Percentiles rank a stretch among this genome's conserved stretches.
phyloP scores from a whole-genome alignment of 2,113 vertebrate genomes.

The Ameiurus melas region DNA sequence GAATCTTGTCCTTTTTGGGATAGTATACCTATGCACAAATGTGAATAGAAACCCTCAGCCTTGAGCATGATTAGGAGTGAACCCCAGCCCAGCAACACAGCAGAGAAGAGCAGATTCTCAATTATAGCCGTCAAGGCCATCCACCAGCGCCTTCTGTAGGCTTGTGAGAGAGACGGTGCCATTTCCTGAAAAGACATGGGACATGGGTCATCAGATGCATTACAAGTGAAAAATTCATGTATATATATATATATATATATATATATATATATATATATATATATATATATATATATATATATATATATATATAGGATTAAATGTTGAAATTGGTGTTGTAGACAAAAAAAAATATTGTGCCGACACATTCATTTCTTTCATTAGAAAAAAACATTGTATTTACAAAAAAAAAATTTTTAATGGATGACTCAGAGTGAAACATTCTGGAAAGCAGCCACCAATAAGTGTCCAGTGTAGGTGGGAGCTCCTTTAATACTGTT shows the following conservation, averaged over 20 bases:
- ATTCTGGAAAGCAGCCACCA: too few species aligned
- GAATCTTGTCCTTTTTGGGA: not conserved
- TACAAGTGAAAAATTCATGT: not conserved
- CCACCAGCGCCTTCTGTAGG: conserved; percentile 83
- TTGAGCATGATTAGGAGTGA: conserved; percentile 89
- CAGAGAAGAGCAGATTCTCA: conserved; percentile 86
- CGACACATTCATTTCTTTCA: too few species aligned
- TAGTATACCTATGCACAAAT: conserved; percentile 71
- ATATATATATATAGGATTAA: too few species aligned
- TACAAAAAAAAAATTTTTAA: too few species aligned
- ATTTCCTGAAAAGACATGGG: conserved; percentile 47
- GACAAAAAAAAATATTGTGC: too few species aligned
- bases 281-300: too few species aligned
- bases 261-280: too few species aligned
- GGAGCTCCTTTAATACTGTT: too few species aligned
- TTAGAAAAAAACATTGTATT: too few species aligned
- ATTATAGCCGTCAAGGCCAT: conserved; percentile 80
- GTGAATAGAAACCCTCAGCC: conserved; percentile 85
- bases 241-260: not conserved
- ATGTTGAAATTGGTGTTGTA: too few species aligned
- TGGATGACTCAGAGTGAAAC: too few species aligned
- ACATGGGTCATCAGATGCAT: not conserved
- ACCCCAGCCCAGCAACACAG: conserved; percentile 85
- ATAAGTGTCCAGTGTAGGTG: too few species aligned
- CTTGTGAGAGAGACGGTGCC: conserved; percentile 75